These are phyloP conservation scores for Polydrusus pterygomalis DNA, from an alignment of 2,888 invertebrate species.

Conservation along the genomic window DNA sequence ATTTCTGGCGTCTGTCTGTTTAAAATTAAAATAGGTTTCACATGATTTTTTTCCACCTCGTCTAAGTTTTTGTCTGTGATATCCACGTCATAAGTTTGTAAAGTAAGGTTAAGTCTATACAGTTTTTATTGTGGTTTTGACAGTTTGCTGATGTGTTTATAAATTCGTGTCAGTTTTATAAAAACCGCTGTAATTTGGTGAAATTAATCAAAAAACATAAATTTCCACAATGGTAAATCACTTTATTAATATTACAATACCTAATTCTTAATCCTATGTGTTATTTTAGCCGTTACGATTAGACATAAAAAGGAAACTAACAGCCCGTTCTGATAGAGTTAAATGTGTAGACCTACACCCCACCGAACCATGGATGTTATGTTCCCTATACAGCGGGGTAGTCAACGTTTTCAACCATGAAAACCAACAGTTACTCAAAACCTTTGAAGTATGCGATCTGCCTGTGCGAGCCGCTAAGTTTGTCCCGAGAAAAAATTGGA, in stretches of 20 bases:
- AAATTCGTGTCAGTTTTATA: constrained; percentile 51
- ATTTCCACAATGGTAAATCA: constrained; percentile 35
- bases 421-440: constrained; percentile 90
- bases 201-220: constrained; percentile 9
- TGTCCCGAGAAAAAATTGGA: constrained; percentile 98
- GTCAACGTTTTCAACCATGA: constrained; percentile 99
- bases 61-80: not conserved
- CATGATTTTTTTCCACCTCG: too few species aligned
- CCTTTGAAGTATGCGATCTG: constrained; percentile 95
- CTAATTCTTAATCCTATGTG: constrained; percentile 2
- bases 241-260: constrained; percentile 5
- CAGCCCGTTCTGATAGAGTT: constrained; percentile 98
- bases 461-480: constrained; percentile 98
- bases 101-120: constrained; percentile 38
- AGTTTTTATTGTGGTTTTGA: constrained; percentile 40
- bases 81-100: constrained; percentile 17
- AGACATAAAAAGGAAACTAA: constrained; percentile 98
- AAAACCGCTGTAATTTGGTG: constrained; percentile 28
- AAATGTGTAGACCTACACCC: constrained; percentile 99
- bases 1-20: not conserved
- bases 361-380: constrained; percentile 98
- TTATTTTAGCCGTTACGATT: constrained; percentile 89
- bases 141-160: constrained; percentile 58
- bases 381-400: constrained; percentile 98
- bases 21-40: too few species aligned